These are phyloP conservation scores for Sminthurinus aureus DNA, from an alignment of 2,888 invertebrate genomes.

Conservation along the genomic window DNA sequence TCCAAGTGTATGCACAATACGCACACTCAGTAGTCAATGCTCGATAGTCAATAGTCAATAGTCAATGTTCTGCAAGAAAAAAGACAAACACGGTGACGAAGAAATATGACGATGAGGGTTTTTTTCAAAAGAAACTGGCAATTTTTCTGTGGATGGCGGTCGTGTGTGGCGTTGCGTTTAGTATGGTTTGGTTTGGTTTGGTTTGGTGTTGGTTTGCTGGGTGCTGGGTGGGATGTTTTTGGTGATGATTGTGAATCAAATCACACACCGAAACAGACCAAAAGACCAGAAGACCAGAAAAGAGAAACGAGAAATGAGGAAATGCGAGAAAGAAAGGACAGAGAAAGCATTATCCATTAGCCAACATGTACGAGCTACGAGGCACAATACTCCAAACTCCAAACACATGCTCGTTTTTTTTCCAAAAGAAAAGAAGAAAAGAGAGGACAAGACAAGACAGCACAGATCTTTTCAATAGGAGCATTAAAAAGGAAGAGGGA, in stretches of 20 bases:
- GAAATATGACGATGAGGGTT: constrained; percentile 12
- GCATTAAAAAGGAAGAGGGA: constrained; percentile 24
- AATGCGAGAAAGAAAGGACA: not conserved
- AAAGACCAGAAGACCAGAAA: no score
- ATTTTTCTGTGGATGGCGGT: no score
- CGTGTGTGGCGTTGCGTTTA: no score
- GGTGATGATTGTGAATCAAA: not conserved
- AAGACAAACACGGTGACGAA: not conserved
- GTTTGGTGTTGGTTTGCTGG: no score
- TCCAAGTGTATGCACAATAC: no score
- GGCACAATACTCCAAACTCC: no score
- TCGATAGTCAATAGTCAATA: not conserved
- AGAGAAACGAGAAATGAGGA: not conserved
- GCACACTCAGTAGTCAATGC: no score
- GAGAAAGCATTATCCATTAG: not conserved
- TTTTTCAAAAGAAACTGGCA: not conserved
- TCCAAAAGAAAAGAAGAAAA: not conserved
- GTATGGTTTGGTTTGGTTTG: no score
- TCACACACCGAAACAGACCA: not conserved
- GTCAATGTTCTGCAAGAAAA: not conserved
- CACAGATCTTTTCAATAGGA: not conserved
- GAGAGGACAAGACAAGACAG: not conserved
- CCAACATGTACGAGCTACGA: no score
- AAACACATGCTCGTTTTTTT: no score
- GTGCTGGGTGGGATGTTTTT: no score